Percentiles rank a stretch among this genome's conserved stretches.
Evolutionary conservation across 2,113 vertebrate genomes (phyloP).

Genomic region (Octodon degus): DNA sequence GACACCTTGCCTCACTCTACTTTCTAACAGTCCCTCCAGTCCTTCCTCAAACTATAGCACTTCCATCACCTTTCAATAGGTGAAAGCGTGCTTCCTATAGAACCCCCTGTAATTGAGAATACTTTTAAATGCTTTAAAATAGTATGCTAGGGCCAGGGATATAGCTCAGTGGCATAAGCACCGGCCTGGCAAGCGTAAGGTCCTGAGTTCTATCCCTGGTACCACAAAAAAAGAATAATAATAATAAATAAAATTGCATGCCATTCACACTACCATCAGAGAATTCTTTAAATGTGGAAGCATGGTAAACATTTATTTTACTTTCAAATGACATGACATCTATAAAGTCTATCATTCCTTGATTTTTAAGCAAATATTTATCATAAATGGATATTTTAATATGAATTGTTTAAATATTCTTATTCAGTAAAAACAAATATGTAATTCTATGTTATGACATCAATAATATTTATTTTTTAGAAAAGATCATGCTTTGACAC

Average conservation of each 20-base stretch:
- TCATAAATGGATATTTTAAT: slow-evolving; percentile 75
- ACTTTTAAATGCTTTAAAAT: slow-evolving; percentile 3
- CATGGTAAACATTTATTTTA: slow-evolving; percentile 28
- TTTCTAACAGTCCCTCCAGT: not conserved
- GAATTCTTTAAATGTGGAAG: slow-evolving; percentile 35
- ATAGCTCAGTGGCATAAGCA: too few species aligned
- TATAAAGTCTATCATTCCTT: slow-evolving; percentile 23
- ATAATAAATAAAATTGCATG: not conserved
- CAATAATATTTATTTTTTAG: slow-evolving; percentile 60
- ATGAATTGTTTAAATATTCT: slow-evolving; percentile 75
- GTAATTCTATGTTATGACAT: slow-evolving; percentile 70
- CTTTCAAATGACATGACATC: not conserved
- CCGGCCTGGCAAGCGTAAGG: too few species aligned
- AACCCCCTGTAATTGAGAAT: not conserved
- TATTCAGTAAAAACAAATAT: slow-evolving; percentile 76
- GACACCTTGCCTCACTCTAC: not conserved
- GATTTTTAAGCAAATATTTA: slow-evolving; percentile 57
- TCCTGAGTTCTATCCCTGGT: too few species aligned
- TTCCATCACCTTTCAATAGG: not conserved
- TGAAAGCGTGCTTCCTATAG: not conserved
- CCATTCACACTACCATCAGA: not conserved
- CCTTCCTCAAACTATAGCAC: not conserved
- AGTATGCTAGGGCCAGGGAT: too few species aligned
- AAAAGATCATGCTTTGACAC: slow-evolving; percentile 48
- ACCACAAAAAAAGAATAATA: too few species aligned